A percentile compares a stretch with the other conserved stretches of the same genome.
phyloP scores from a whole-genome alignment of 2,113 vertebrate genomes.

The Aegithalos caudatus region DNA sequence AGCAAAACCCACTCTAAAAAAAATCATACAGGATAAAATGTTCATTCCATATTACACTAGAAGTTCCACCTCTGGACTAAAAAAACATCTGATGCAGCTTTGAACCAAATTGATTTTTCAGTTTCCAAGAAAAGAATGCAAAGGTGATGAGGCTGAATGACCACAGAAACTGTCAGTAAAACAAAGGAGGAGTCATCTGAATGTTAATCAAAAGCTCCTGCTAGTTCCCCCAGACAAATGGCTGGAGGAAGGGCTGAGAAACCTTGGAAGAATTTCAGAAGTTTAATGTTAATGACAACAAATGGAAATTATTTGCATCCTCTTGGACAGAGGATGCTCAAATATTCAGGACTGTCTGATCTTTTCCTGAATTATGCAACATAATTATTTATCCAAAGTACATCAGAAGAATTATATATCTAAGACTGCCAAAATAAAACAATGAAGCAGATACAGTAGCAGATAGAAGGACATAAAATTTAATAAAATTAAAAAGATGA shows the following conservation, averaged over 20 bases:
- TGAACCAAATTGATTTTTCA: neutral
- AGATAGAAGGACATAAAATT: neutral
- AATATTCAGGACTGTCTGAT: neutral
- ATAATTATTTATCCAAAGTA: neutral
- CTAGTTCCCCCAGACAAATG: neutral
- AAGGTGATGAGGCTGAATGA: neutral
- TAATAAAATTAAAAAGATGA: constrained; percentile 14
- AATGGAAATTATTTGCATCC: neutral
- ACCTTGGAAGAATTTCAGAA: neutral
- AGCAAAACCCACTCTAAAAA: neutral
- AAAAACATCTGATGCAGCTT: neutral
- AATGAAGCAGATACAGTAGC: neutral
- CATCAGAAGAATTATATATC: neutral
- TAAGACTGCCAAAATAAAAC: neutral
- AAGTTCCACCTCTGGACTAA: neutral
- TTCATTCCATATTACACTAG: neutral
- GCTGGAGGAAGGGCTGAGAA: neutral
- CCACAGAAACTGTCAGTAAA: neutral
- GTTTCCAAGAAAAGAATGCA: neutral
- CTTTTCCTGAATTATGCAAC: neutral
- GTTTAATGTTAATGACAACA: neutral
- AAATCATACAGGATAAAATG: neutral
- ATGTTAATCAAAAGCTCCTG: constrained; percentile 5
- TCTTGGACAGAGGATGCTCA: neutral
- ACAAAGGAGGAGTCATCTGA: neutral